Evolutionary conservation across 1,140 invertebrate species (phyloP), one percentile per base, ranked within the genome.

Genomic region (Daktulosphaira vitifoliae): DNA sequence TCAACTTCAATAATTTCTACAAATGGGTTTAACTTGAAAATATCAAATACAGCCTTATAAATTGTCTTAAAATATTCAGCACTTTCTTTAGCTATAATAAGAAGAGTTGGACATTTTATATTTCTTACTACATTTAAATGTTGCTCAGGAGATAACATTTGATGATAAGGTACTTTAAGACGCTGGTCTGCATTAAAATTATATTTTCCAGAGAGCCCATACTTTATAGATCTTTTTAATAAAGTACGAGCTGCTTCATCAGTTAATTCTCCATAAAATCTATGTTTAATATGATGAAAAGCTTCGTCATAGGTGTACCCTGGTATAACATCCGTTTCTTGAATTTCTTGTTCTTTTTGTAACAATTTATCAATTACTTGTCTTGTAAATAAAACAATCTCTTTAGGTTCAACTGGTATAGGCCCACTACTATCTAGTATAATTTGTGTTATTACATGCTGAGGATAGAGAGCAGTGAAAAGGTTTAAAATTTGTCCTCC

Each of bases 401-500:
- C 67, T 0, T 66, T 8, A 0, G 53, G 52, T 7, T 39, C 15
- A 15, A 22, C n/a, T 16, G 39, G 53, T 16, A 42, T 15, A 1
- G 65, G 65, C 6, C 64, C 67, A 4, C 54, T 75, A 59, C 29
- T 75, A 38, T 91, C 89, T 2, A 91, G 77, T 68, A 82, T 82
- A 46, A 90, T 85, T 9, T 88, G 79, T 68, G 78, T 80, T 0
- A 81, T 78, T 0, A 89, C 81, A 50, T 89, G 84, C 37, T 85
- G 78, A 2, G 89, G 89, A 71, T 79, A 91, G 1, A 83, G 76
- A 1, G 85, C 83, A 0, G 88, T 83, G 72, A 90, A 91, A 71
- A 90, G 77, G 69, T 89, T 89, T 33, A 84, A 82, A 44, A 90
- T 76, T 22, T 83, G 85, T 26, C 88, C 88, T 3, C 89, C 89